Evolutionary conservation across 2,888 invertebrate genomes (phyloP), one percentile per base, ranked within the genome.

Genomic region (Tipula lateralis): DNA sequence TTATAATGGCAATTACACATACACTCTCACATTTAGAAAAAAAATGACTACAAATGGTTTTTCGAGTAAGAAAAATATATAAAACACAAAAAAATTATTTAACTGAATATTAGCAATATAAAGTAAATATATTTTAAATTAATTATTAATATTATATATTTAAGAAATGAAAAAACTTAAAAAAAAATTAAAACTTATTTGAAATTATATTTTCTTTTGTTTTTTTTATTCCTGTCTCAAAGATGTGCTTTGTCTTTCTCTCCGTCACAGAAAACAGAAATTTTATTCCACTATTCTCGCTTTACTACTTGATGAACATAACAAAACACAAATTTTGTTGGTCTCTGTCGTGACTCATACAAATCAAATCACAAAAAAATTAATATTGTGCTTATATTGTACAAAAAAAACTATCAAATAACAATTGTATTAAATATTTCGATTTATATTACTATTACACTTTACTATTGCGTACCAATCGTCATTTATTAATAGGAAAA

Each of bases 261-360:
- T 66, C 66, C 66, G 66, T 66, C 66, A 66, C 66, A 66, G 66
- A 66, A 66, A 66, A 66, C 66, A 82, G 29, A 29, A 82, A 30
- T 82, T 82, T 82, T 82, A 16, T 82, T 82, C 32, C 32, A 82
- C 82, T 82, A 29, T 82, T 82, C 82, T 66, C 66, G 66, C 66
- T 29, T 82, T 82, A 82, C 82, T 82, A 82, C 82, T 82, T 82
- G 30, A 82, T 82, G 82, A 82, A 82, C 29, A 82, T 82, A 82
- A 82, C 82, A 82, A 82, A 82, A 82, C 82, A 82, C 29, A 82
- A 82, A 82, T 82, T 82, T 82, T 82, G 82, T 66, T 66, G 66
- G 66, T 81, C 82, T 82, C 32, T 32, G 30, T 32, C 32, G 82
- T 82, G 82, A 82, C 82, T 82, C 82, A 82, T 82, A 30, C 82